Evolutionary conservation across 2,113 vertebrate genomes (phyloP), one percentile per base, ranked within the genome.

Genomic region (Cnemophilus loriae): DNA sequence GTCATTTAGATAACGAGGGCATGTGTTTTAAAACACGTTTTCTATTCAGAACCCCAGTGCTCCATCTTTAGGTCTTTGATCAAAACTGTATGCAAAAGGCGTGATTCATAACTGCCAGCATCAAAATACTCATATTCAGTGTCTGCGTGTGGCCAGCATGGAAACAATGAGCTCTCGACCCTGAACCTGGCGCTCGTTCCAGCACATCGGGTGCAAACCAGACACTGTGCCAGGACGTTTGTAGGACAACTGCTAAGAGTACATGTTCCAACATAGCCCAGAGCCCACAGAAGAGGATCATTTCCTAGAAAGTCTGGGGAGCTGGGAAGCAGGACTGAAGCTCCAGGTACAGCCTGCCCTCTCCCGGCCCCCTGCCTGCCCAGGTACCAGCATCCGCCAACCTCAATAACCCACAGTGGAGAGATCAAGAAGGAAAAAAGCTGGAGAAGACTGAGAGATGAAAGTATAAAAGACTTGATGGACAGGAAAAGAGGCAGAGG

Each of bases 31-130:
- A 84, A 86, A 53, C 23, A 17, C 1, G 4, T 19, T 86, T 95
- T 84, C 80, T 47, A 41, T 88, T 86, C 5, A 11, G 91, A 96
- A 89, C 50, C 64, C 76, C 68, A 90, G 68, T 67, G 85, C 94
- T 95, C 90, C 94, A 95, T 95, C 90, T 95, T 95, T 93, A 95
- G 85, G 83, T 89, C 90, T 95, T 47, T 37, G 65, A 91, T 75
- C 47, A 78, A 92, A 93, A 84, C 73, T 63, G 61, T 87, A 67
- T 17, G 73, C 76, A 81, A 44, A 67, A 94, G 71, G 59, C 46
- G 0, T 41, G 68, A 95, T 84, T 84, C 76, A 63, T 49, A 88
- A 93, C 73, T 47, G 52, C 76, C 73, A 84, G 78, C 86, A 82
- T 42, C 49, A 35, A 53, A 64, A 61, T 4, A 37, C 87, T 21